phyloP scores from a whole-genome alignment of 2,888 invertebrate species.

The Ophioninae sp. region DNA sequence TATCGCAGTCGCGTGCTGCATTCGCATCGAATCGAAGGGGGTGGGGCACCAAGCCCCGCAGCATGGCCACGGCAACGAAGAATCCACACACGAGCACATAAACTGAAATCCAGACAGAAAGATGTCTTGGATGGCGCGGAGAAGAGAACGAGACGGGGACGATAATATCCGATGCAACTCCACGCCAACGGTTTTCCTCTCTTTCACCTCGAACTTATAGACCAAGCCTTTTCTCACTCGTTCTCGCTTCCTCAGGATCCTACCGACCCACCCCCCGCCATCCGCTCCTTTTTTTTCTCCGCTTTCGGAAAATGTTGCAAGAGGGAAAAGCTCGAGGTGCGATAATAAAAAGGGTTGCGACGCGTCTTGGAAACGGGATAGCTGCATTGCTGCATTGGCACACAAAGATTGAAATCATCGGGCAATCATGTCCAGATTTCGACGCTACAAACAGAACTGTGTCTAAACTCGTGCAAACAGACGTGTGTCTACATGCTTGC shows the following conservation, averaged over 20 bases:
- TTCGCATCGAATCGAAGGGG: conserved; percentile 62
- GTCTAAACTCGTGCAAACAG: conserved; percentile 17
- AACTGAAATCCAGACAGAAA: conserved; percentile 1
- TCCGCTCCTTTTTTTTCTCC: neutral
- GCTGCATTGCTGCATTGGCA: conserved; percentile 11
- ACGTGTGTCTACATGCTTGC: neutral
- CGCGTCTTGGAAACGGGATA: conserved; percentile 13
- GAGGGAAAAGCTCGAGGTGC: neutral
- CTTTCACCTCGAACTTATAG: conserved; percentile 19
- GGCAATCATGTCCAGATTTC: conserved; percentile 53
- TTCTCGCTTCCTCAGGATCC: conserved; percentile 16
- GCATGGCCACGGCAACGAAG: conserved; percentile 41
- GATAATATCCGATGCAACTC: conserved; percentile 59
- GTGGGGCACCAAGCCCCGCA: conserved; percentile 19
- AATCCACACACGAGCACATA: conserved; percentile 3
- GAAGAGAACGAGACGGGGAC: conserved; percentile 32
- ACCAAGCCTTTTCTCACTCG: conserved; percentile 23
- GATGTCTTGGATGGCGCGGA: conserved; percentile 23
- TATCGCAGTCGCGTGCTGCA: conserved; percentile 74
- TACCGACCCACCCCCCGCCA: neutral
- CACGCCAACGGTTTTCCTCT: conserved; percentile 10
- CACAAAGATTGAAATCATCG: conserved; percentile 48
- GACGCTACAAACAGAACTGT: conserved; percentile 2
- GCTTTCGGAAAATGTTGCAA: neutral
- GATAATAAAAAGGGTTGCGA: conserved; percentile 15